These are phyloP conservation scores for Drosophila arawakana DNA, from an alignment of 1,140 invertebrate genomes.

Conservation along the genomic window DNA sequence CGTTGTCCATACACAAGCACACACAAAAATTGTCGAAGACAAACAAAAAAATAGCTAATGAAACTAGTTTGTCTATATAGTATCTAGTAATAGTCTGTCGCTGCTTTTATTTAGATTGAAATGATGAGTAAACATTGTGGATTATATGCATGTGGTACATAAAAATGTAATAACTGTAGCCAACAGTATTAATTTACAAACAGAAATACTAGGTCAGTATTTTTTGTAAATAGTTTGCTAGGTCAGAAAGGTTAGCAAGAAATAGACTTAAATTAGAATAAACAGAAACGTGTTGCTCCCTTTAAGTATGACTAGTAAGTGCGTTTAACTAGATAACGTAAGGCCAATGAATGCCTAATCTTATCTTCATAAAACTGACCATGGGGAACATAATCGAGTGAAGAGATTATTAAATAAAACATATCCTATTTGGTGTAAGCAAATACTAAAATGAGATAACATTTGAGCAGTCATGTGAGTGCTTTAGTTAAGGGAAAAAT, in stretches of 20 bases:
- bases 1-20: conserved; percentile 57
- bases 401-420: conserved; percentile 1
- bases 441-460: background rate
- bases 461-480: no score
- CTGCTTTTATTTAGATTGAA: conserved; percentile 19
- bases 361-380: conserved; percentile 12
- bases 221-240: background rate
- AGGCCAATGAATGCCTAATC: conserved; percentile 15
- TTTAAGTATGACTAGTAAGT: background rate
- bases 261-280: conserved; percentile 2
- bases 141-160: conserved; percentile 22
- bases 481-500: no score
- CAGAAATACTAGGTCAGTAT: conserved; percentile 1
- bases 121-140: conserved; percentile 12
- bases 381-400: conserved; percentile 1
- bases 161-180: conserved; percentile 2
- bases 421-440: background rate
- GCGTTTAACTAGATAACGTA: conserved; percentile 1
- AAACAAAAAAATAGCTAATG: conserved; percentile 43
- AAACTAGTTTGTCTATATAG: conserved; percentile 49
- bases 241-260: conserved; percentile 1
- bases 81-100: background rate
- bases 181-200: conserved; percentile 5
- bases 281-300: conserved; percentile 1
- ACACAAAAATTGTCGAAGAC: conserved; percentile 70